Conservation (phyloP, 2,113 vertebrate species). For the Regulus satrapa region DNA sequence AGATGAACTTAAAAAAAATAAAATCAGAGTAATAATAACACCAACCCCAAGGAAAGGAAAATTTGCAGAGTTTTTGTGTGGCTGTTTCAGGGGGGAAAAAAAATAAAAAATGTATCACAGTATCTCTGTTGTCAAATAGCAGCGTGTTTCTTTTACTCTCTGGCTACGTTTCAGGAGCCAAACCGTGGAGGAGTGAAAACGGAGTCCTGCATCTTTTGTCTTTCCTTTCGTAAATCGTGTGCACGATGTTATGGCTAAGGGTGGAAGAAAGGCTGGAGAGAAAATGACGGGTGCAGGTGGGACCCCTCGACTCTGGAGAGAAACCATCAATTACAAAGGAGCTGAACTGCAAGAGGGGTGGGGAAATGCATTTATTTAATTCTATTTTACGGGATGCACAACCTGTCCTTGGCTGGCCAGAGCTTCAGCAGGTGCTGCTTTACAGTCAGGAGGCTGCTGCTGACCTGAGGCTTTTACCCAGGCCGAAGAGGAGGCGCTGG, state of each 20-base stretch:
- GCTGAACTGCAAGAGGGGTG: neutral
- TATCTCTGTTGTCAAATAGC: constrained; percentile 57
- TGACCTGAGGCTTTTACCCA: neutral
- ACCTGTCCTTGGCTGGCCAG: constrained; percentile 7
- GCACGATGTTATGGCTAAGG: neutral
- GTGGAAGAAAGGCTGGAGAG: constrained; percentile 8
- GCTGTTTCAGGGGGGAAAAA: neutral
- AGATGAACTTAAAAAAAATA: neutral
- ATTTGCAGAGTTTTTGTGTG: neutral
- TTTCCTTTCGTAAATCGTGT: neutral
- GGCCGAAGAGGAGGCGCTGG: neutral
- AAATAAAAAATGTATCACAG: constrained; percentile 22
- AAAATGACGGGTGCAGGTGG: constrained; percentile 28
- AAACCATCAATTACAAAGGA: constrained; percentile 28
- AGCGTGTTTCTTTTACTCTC: constrained; percentile 40
- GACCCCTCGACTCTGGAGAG: neutral
- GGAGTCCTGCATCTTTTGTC: constrained; percentile 31
- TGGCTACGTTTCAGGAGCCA: constrained; percentile 18
- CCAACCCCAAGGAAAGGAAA: neutral
- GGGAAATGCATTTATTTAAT: neutral
- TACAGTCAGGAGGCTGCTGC: constrained; percentile 28
- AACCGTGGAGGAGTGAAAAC: neutral
- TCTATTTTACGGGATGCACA: neutral
- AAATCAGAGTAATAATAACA: neutral
- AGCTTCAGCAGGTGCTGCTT: constrained; percentile 54